phyloP scores from a whole-genome alignment of 2,888 invertebrate species.

The Polydrusus tereticollis region DNA sequence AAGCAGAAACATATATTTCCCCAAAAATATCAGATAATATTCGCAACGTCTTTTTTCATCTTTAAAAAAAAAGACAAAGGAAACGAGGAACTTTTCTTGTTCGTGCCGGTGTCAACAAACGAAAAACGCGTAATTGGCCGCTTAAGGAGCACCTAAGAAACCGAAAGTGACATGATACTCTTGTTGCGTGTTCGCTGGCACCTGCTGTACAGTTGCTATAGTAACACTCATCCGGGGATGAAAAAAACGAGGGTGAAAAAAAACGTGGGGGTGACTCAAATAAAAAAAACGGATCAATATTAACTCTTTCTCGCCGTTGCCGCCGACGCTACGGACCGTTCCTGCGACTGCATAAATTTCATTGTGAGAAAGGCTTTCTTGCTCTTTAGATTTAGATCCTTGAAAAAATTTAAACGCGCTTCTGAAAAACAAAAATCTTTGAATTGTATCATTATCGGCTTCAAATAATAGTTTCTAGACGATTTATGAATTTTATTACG shows the following conservation, averaged over 20 bases:
- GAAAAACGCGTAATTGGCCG: constrained; percentile 57
- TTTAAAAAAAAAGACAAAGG: constrained; percentile 26
- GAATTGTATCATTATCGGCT: too few relatives aligned
- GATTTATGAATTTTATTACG: too few relatives aligned
- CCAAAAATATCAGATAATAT: constrained; percentile 28
- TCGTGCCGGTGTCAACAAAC: constrained; percentile 46
- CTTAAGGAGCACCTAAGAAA: constrained; percentile 62
- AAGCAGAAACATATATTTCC: constrained; percentile 15
- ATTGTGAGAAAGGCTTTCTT: constrained; percentile 21
- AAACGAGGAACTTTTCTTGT: constrained; percentile 41
- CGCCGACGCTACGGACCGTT: constrained; percentile 61
- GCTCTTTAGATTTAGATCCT: background rate
- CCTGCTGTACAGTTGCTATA: constrained; percentile 74
- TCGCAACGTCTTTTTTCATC: constrained; percentile 24
- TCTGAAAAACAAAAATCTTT: too few relatives aligned
- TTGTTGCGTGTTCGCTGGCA: constrained; percentile 69
- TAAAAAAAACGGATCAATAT: constrained; percentile 76
- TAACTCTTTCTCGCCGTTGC: constrained; percentile 73
- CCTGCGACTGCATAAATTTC: constrained; percentile 38
- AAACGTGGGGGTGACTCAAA: constrained; percentile 74
- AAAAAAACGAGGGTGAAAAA: constrained; percentile 70
- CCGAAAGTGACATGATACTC: constrained; percentile 66
- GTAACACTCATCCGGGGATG: constrained; percentile 74
- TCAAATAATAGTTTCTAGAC: too few relatives aligned
- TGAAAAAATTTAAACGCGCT: too few relatives aligned